A percentile compares a stretch with the other conserved stretches of the same genome.
phyloP scores from a whole-genome alignment of 2,797 vertebrate species.

The Sebastes glaucus region DNA sequence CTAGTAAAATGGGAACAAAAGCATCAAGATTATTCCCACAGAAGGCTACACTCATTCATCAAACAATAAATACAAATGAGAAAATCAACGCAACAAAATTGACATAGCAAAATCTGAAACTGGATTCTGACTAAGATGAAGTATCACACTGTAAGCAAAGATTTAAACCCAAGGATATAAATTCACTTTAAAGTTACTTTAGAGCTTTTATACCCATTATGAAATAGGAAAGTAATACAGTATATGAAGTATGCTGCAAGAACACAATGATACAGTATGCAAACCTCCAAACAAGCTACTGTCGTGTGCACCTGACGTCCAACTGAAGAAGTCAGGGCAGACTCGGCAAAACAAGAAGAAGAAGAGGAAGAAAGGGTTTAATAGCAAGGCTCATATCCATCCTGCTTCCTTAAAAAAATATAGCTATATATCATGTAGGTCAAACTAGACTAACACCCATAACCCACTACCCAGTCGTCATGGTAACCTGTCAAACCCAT shows the following conservation, averaged over 20 bases:
- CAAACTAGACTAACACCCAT: neutral
- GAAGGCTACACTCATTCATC: neutral
- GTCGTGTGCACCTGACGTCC: neutral
- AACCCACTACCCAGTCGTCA: neutral
- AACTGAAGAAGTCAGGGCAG: neutral
- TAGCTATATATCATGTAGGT: neutral
- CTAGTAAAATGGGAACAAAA: constrained; percentile 1
- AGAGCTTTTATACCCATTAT: neutral
- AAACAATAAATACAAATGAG: constrained; percentile 45
- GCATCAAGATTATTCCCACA: neutral
- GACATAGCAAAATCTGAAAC: neutral
- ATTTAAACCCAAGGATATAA: neutral
- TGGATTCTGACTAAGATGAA: neutral
- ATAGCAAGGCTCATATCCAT: neutral
- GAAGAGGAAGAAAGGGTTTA: neutral
- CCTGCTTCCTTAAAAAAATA: constrained; percentile 1
- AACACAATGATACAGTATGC: neutral
- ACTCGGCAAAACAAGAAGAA: neutral
- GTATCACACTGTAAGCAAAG: neutral
- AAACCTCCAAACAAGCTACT: neutral
- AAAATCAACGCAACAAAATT: neutral
- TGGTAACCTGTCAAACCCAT: neutral
- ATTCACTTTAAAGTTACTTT: neutral
- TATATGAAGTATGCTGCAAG: neutral
- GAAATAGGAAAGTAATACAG: neutral